Base-by-base conservation (phyloP, 1,140 invertebrate species). In the Conopomorpha cramerella region DNA sequence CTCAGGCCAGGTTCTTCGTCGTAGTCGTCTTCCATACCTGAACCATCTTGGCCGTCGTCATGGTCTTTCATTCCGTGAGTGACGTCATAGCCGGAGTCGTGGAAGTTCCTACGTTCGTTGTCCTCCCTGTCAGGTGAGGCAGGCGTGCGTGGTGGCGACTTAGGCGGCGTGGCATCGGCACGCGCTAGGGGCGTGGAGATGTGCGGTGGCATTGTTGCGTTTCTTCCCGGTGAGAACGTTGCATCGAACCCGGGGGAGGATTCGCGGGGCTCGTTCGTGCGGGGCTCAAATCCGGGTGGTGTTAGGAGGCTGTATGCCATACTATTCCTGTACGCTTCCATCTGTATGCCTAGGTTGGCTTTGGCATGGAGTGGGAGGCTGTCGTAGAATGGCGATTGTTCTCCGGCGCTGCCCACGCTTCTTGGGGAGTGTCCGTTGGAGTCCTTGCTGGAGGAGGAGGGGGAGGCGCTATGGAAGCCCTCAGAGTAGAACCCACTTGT, bases 1-100 rank as follows among this genome's bases (percentile, higher is more conserved):
- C 84, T 64, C 0, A 89, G 59, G 7, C 81, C 84, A 2, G 80
- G 78, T 32, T 90, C 85, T 11, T 90, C 85, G 17, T 83, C 79
- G 10, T 81, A 82, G 2, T 84, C 82, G 12, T 78, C 70, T 10
- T 79, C 77, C 42, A 77, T 46, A 36, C 77, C 55, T 38, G 81
- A 65, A 41, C 77, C 51, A 8, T 81, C 80, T 13, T 70, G 66
- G 38, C 71, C 70, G 28, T 82, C 65, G 6, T 71, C 66, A 2
- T 33, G 44, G 8, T 68, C 63, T 47, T 66, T 62, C 23, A 51
- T 53, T 49, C 60, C 56, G 10, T 38, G 41, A 13, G 49, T 41
- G 4, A 47, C 62, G 15, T 73, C 68, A 17, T 64, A 71, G 3
- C 71, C 64, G 3, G 70, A 68, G 34, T 68, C 61, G 30, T 68